Conservation (phyloP, 2,888 invertebrate genomes). For the Drosophila atripex region DNA sequence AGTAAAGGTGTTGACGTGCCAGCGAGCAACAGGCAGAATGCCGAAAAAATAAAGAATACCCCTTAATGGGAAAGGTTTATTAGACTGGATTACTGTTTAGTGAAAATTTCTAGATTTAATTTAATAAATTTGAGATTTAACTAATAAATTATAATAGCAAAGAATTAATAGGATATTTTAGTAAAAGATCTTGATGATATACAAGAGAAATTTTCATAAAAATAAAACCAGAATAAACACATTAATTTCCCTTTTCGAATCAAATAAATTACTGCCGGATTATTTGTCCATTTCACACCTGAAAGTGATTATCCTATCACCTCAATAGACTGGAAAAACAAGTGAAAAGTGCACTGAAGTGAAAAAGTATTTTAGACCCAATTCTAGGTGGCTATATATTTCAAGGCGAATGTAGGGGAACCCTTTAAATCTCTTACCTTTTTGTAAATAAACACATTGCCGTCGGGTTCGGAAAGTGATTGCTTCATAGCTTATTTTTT, state of each 20-base stretch:
- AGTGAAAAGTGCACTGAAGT: neutral
- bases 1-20: constrained; percentile 40
- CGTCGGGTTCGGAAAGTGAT: constrained; percentile 24
- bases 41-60: constrained; percentile 3
- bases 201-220: too few species aligned
- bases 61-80: neutral
- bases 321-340: neutral
- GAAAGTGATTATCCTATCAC: constrained; percentile 2
- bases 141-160: too few species aligned
- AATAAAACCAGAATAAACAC: neutral
- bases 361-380: neutral
- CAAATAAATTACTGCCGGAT: constrained; percentile 1
- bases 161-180: too few species aligned
- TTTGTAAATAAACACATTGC: constrained; percentile 2
- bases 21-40: constrained; percentile 29
- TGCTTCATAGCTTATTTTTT: constrained; percentile 40
- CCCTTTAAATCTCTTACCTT: constrained; percentile 12
- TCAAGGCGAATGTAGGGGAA: constrained; percentile 6
- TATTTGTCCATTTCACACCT: constrained; percentile 3
- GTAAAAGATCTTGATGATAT: too few species aligned
- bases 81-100: neutral
- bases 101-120: too few species aligned
- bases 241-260: neutral
- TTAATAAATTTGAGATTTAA: too few species aligned
- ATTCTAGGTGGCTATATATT: constrained; percentile 2